Conservation (phyloP, 2,113 vertebrate species). For the Mellivora capensis region DNA sequence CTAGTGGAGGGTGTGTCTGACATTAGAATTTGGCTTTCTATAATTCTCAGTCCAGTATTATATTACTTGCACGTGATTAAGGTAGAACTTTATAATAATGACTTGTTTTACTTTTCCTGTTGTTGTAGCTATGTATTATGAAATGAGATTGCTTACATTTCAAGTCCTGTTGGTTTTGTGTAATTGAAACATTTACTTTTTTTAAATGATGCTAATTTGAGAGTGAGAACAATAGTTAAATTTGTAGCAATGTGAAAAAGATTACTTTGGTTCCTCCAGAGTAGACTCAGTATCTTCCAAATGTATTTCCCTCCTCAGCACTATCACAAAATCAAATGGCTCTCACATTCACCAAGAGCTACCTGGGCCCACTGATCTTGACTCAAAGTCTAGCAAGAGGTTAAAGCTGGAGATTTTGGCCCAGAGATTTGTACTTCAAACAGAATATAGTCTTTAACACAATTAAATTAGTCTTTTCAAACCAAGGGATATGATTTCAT, state of each 20-base stretch:
- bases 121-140: not conserved
- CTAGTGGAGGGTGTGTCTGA: not conserved
- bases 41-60: not conserved
- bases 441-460: not conserved
- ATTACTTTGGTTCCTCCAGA: not conserved
- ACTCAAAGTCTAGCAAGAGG: not conserved
- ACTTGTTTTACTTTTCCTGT: not conserved
- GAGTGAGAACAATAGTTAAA: not conserved
- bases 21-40: not conserved
- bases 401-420: not conserved
- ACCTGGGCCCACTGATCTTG: not conserved
- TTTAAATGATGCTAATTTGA: not conserved
- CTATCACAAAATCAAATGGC: not conserved
- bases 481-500: not conserved
- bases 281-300: not conserved
- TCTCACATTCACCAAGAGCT: not conserved
- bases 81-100: not conserved
- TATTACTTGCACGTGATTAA: not conserved
- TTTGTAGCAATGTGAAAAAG: not conserved
- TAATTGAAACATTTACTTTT: not conserved
- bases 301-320: not conserved
- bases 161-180: not conserved
- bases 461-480: constrained; percentile 16
- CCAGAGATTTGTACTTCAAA: not conserved
- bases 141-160: constrained; percentile 32